A percentile compares a stretch with the other conserved stretches of the same genome.
Conservation (phyloP, 1,140 invertebrate species). For the Drosophila saltans region DNA sequence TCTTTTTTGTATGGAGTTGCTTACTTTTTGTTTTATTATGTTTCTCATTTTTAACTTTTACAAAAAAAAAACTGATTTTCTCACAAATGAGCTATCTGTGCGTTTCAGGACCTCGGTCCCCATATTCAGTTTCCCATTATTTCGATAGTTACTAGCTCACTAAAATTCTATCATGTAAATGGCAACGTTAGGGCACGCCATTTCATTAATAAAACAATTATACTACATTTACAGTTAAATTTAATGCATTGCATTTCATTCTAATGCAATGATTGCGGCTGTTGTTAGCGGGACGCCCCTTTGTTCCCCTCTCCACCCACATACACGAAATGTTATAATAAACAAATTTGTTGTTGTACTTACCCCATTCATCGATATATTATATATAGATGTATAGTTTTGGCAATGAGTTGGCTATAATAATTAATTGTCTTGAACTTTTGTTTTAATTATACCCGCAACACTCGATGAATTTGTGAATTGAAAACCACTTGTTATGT, state of each 20-base stretch:
- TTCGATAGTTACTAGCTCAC: neutral
- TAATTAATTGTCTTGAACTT: slow-evolving; percentile 15
- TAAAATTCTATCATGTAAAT: slow-evolving; percentile 1
- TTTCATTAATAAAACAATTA: slow-evolving; percentile 6
- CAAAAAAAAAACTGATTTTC: neutral
- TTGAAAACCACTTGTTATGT: slow-evolving; percentile 76
- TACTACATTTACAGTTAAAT: neutral
- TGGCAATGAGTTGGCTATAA: slow-evolving; percentile 12
- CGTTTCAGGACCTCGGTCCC: neutral
- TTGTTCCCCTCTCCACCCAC: neutral
- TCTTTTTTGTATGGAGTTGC: neutral
- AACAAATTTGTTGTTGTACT: slow-evolving; percentile 34
- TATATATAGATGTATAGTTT: neutral
- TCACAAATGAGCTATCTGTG: neutral
- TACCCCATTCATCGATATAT: slow-evolving; percentile 32
- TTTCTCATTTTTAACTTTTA: neutral
- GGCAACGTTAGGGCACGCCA: neutral
- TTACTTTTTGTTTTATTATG: neutral
- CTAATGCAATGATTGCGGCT: neutral
- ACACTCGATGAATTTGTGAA: slow-evolving; percentile 38
- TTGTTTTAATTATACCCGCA: slow-evolving; percentile 12
- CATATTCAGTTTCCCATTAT: neutral
- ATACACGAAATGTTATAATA: neutral
- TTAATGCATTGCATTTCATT: slow-evolving; percentile 2
- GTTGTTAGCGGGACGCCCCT: slow-evolving; percentile 1